Evolutionary conservation across 1,140 invertebrate species (phyloP).

Genomic region (Drosophila insularis): DNA sequence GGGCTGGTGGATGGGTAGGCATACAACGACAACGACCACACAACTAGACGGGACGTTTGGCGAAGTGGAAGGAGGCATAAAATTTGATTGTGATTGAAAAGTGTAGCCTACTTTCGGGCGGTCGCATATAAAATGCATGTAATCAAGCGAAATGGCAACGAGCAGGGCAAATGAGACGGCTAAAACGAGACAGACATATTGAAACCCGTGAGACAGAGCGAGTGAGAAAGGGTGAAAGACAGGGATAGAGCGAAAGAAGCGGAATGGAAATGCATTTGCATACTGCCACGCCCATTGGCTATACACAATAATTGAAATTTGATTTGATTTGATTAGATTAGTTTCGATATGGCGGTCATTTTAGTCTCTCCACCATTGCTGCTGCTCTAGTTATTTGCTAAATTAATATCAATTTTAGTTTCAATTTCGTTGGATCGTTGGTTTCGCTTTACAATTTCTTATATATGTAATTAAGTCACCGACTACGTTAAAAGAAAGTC

Average conservation of each 20-base stretch:
- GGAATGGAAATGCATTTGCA: constrained; percentile 43
- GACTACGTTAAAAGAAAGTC: constrained; percentile 29
- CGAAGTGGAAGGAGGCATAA: constrained; percentile 55
- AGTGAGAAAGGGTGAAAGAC: too few species aligned
- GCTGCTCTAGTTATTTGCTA: constrained; percentile 9
- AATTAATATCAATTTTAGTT: constrained; percentile 50
- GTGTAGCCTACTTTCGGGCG: constrained; percentile 78
- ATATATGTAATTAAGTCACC: constrained; percentile 68
- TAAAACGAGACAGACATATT: not conserved
- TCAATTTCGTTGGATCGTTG: constrained; percentile 32
- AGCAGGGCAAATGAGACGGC: constrained; percentile 39
- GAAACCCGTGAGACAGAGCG: not conserved
- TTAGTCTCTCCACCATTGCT: constrained; percentile 31
- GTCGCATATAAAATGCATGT: constrained; percentile 78
- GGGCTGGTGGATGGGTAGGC: constrained; percentile 17
- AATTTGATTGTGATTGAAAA: constrained; percentile 81
- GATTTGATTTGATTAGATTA: constrained; percentile 71
- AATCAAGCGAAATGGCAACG: constrained; percentile 78
- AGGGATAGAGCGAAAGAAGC: not conserved
- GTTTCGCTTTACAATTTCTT: constrained; percentile 58
- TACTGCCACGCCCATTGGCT: constrained; percentile 48
- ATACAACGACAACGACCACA: too few species aligned
- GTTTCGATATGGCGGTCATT: constrained; percentile 54
- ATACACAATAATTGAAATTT: constrained; percentile 77
- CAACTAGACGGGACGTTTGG: not conserved